Base-by-base conservation (phyloP, 2,888 invertebrate genomes). In the Melitaea athalia region DNA sequence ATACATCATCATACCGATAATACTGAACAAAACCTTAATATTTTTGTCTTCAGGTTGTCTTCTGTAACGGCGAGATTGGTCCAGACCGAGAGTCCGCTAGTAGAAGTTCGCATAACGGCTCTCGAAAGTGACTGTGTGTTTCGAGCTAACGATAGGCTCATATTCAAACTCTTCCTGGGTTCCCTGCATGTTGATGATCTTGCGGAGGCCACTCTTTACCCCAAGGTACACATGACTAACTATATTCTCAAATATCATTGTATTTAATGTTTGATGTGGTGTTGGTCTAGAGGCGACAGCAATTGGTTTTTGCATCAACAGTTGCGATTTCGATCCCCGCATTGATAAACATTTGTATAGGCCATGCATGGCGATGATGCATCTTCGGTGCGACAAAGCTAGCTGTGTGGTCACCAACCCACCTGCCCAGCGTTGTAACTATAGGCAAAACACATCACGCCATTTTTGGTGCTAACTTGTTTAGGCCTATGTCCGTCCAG, bases 101-200 rank as follows among this genome's bases (percentile, higher is more conserved):
- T 96, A 52, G 95, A 95, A 77, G 84, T 96, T 14, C 94, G 95
- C 61, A 86, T 97, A 24, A 81, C 91, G 53, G 95, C 95, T 0
- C 80, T 97, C 69, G 96, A 96, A 87, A 95, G 95, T 76, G 96
- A 96, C 86, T 95, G 96, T 77, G 94, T 96, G 72, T 95, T 96
- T 84, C 95, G 96, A 77, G 95, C 96, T 0, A 96, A 96, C 77
- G 96, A 96, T 80, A 93, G 96, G 76, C 95, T 96, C 89, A 95
- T 96, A 45, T 93, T 97, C 77, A 93, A 96, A 69, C 93, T 95
- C 24, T 95, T 95, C 79, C 90, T 97, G 43, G 94, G 94, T 68
- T 94, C 94, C 6, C 82, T 97, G 53, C 93, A 94, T 7, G 89
- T 97, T 3, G 96, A 97, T 74, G 96, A 97, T 83, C 83, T 96